phyloP scores from a whole-genome alignment of 2,113 vertebrate species.

The Sturnira hondurensis region DNA sequence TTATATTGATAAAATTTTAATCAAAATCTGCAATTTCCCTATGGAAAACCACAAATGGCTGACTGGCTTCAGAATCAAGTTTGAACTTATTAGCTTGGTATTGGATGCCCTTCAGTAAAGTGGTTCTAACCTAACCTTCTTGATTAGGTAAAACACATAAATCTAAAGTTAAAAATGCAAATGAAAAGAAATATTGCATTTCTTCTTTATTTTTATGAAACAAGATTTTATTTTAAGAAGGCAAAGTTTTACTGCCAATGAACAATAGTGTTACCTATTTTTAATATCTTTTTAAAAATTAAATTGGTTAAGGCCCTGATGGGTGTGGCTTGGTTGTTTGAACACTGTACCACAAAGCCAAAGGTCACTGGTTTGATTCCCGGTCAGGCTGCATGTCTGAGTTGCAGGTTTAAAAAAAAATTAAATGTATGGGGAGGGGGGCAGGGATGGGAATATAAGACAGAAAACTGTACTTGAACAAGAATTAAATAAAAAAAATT shows the following conservation, averaged over 20 bases:
- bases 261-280: neutral
- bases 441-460: no score
- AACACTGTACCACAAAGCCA: no score
- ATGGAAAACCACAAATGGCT: neutral
- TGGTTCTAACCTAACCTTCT: neutral
- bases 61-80: neutral
- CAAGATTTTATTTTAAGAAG: neutral
- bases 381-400: no score
- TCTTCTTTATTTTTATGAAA: neutral
- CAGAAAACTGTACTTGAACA: no score
- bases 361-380: no score
- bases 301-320: neutral
- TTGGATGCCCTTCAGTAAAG: neutral
- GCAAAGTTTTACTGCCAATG: neutral
- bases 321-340: no score
- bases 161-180: neutral
- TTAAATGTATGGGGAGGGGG: neutral
- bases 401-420: neutral
- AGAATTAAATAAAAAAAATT: neutral
- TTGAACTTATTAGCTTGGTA: neutral
- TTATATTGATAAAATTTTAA: neutral
- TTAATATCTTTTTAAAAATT: neutral
- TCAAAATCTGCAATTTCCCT: neutral
- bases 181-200: neutral
- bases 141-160: neutral